Base-by-base conservation (phyloP, 2,113 vertebrate genomes). In the Thryonomys swinderianus region DNA sequence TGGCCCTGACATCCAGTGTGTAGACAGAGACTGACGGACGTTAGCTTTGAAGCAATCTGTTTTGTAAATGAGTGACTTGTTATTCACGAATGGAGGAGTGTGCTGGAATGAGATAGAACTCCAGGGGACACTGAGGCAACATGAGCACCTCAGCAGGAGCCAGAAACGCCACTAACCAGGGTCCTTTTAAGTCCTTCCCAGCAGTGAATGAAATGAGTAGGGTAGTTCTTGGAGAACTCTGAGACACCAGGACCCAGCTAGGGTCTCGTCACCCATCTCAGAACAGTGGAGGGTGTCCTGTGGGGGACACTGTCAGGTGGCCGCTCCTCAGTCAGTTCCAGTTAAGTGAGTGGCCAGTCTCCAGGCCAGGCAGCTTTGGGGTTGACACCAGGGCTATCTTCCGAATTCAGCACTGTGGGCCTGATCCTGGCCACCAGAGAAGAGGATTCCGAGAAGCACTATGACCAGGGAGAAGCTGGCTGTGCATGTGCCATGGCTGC, bases 401-500 rank as follows among this genome's bases (percentile, higher is more conserved):
- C 1, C 30, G 0, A 51, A n/a, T 17, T 32, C 53, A 45, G 13
- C 40, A 11, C 17, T 17, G 27, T 42, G 66, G 55, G 8, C 13
- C 40, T n/a, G 4, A 11, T 32, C 5, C 0, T 25, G 2, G 23
- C 17, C 61, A 37, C 30, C 1, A 25, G 30, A 88, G 13, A 21
- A 5, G 34, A 53, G 2, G 51, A 53, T 4, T 0, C 23, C 1
- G 16, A 2, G 62, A 45, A n/a, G 10, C 25, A 13, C 13, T 1
- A 45, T 13, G 18, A 16, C 20, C 0, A 4, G 23, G n/a, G 14
- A 59, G 14, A n/a, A 13, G 51, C 82, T 53, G 0, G 10, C 4
- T 0, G 0, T 1, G 0, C 7, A 11, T 11, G 25, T 12, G 1
- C 4, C 25, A 3, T 14, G 40, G 40, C 69, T 13, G 10, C 20